A percentile compares a stretch with the other conserved stretches of the same genome.
Conservation (phyloP, 2,113 vertebrate species). For the Thermophis baileyi region DNA sequence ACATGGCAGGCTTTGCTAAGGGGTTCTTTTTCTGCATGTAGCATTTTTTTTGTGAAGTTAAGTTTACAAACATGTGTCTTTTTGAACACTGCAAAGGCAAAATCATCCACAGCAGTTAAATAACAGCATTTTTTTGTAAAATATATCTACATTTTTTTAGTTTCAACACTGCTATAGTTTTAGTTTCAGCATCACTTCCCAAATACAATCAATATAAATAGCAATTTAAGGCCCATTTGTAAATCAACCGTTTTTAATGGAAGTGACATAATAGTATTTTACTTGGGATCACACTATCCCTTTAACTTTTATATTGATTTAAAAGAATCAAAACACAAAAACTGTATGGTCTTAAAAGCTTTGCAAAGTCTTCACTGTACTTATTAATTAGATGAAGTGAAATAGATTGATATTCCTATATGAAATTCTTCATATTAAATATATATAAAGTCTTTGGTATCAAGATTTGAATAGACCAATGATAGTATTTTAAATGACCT, state of each 20-base stretch:
- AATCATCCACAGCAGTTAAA: background rate
- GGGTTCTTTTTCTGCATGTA: background rate
- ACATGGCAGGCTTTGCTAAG: background rate
- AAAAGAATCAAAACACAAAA: no score
- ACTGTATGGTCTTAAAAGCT: no score
- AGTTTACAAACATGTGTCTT: background rate
- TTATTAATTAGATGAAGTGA: no score
- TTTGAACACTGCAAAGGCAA: background rate
- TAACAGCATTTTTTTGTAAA: background rate
- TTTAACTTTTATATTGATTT: no score
- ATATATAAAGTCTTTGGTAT: background rate
- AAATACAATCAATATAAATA: background rate
- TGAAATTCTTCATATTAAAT: no score
- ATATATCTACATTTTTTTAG: background rate
- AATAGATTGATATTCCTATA: no score
- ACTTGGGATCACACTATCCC: no score
- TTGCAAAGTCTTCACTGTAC: no score
- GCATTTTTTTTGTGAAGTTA: background rate
- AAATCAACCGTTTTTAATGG: no score
- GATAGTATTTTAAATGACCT: slow-evolving; percentile 30
- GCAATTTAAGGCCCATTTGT: no score
- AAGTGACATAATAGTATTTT: no score
- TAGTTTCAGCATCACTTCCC: background rate
- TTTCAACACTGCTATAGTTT: background rate
- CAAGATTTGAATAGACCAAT: background rate